These are phyloP conservation scores for Phymanthus crucifer DNA, from an alignment of 92 coral and sea anemone genomes.

Conservation along the genomic window DNA sequence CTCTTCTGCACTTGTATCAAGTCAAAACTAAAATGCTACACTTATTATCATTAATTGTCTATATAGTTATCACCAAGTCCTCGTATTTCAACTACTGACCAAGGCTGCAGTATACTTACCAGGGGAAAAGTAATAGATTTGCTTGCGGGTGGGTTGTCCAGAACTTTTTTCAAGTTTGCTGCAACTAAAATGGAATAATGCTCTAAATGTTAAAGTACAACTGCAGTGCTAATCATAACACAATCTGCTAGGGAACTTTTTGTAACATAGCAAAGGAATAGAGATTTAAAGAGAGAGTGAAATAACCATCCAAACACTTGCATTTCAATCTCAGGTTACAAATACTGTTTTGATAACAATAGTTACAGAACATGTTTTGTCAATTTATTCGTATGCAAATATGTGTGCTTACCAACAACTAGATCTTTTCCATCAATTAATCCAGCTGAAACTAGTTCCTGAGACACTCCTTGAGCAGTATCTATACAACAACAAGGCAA, in stretches of 20 bases:
- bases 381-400: too few species aligned
- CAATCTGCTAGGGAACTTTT: too few species aligned
- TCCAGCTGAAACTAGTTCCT: conserved; percentile 95
- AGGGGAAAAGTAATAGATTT: conserved; percentile 79
- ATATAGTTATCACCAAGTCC: too few species aligned
- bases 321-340: neutral
- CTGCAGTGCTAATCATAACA: too few species aligned
- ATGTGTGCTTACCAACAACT: conserved; percentile 73
- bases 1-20: too few species aligned
- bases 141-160: conserved; percentile 75
- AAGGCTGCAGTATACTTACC: conserved; percentile 47
- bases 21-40: too few species aligned
- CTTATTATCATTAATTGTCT: too few species aligned
- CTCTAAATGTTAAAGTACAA: neutral
- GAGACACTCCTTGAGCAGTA: conserved; percentile 97
- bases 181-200: conserved; percentile 66
- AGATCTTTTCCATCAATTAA: conserved; percentile 88
- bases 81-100: neutral
- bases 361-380: neutral
- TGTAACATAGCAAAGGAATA: neutral
- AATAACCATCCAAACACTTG: neutral
- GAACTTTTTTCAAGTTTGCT: conserved; percentile 87
- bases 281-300: too few species aligned
- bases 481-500: conserved; percentile 42
- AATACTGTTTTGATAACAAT: neutral